Percentiles rank a stretch among this genome's conserved stretches.
These are phyloP conservation scores for Phataginus tetradactyla DNA, from an alignment of 2,797 vertebrate genomes.

Conservation along the genomic window DNA sequence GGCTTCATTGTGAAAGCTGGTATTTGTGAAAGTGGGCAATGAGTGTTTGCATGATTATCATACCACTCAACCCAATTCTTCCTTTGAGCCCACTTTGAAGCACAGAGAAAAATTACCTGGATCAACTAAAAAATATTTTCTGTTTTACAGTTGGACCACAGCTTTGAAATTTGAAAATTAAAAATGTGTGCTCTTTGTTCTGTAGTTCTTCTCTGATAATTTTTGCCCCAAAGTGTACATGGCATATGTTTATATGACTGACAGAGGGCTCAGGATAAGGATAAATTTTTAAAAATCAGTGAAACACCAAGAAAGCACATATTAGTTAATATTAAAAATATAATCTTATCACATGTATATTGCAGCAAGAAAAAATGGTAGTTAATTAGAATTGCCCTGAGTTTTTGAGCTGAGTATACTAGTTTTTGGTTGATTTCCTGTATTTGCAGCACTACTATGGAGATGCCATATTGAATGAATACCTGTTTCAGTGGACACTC, in stretches of 20 bases:
- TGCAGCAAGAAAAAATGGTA: background rate
- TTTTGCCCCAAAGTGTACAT: background rate
- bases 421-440: background rate
- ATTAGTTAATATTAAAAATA: background rate
- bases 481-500: too few relatives aligned
- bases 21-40: background rate
- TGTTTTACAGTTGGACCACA: background rate
- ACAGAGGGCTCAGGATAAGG: background rate
- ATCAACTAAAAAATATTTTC: background rate
- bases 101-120: background rate
- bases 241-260: background rate
- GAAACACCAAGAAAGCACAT: background rate
- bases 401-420: background rate
- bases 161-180: background rate
- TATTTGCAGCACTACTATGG: background rate
- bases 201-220: background rate
- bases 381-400: background rate
- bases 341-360: background rate
- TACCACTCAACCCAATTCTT: background rate
- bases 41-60: background rate
- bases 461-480: background rate
- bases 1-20: background rate
- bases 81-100: too few relatives aligned
- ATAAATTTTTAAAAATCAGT: background rate
- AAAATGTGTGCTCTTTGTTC: background rate